These are phyloP conservation scores for Empidonax alnorum DNA, from an alignment of 2,113 vertebrate genomes.

Conservation along the genomic window DNA sequence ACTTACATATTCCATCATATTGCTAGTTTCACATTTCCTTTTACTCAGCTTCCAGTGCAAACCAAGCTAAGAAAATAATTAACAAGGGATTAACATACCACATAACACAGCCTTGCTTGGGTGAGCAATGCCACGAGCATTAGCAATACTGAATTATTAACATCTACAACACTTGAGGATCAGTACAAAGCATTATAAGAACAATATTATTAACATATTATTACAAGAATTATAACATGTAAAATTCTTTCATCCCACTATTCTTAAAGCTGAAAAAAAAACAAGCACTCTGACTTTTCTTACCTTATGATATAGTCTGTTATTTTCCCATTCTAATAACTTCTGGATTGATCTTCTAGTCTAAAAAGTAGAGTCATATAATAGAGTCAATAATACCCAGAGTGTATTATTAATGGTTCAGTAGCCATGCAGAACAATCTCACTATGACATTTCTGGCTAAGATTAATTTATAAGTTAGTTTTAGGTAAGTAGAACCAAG, in stretches of 20 bases:
- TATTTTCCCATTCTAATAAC: constrained; percentile 98
- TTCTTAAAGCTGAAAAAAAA: not conserved
- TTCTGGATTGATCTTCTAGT: constrained; percentile 98
- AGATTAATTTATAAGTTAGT: not conserved
- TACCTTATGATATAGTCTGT: constrained; percentile 99
- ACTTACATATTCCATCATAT: constrained; percentile 98
- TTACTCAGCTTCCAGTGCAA: constrained; percentile 99
- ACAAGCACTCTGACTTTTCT: constrained; percentile 9
- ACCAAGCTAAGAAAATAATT: constrained; percentile 85
- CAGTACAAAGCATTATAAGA: not conserved
- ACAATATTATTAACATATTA: not conserved
- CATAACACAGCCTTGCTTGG: not conserved
- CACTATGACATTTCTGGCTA: not conserved
- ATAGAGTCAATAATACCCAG: not conserved
- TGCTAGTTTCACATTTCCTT: constrained; percentile 99
- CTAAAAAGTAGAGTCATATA: constrained; percentile 75
- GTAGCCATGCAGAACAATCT: not conserved
- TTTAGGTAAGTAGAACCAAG: not conserved
- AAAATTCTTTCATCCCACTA: not conserved
- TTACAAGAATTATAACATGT: not conserved
- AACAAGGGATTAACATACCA: constrained; percentile 20
- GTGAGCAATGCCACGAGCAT: not conserved
- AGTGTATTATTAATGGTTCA: constrained; percentile 42
- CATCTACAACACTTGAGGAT: not conserved
- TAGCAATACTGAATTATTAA: not conserved